Base-by-base conservation (phyloP, 2,888 invertebrate species). In the Strigamia transsilvanica region DNA sequence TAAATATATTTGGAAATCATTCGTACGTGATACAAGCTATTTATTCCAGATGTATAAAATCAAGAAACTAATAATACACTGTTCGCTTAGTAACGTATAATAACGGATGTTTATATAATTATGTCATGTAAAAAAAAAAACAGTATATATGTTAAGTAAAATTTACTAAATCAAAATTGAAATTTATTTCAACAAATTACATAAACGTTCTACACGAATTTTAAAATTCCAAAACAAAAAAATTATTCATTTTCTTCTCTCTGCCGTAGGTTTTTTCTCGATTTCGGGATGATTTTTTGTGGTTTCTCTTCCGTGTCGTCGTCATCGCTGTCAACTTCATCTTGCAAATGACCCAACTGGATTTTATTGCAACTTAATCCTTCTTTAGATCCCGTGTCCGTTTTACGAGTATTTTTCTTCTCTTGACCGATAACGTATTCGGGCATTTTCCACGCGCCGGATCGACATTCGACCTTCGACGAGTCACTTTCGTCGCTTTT, bases 361-460 rank as follows among this genome's bases (percentile, higher is more conserved):
- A 34, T 34, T 79, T 27, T 21, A 79, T 38, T 9, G 15, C 18
- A 79, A 6, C 12, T 15, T 13, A 27, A 38, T 32, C 13, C n/a
- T 15, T 2, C 38, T 12, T 15, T 21, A 32, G n/a, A 21, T 13
- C n/a, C 23, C 10, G 18, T 46, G 18, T 27, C n/a, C 38, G 10
- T 34, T 13, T 5, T 73, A 18, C 73, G 32, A 12, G n/a, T 32
- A 34, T 7, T 80, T 46, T 80, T 80, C 51, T 88, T 80, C 23
- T 88, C 91, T 84, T 91, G 90, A 0, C 95, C 95, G 82, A 95
- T 91, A 18, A 94, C 91, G 90, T 94, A 94, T 86, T 95, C 94
- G 0, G 95, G 94, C 93, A 94, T 93, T 0, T 94, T 88, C 77
- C 94, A 87, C 88, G 93, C 94, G 82, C 91, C 92, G 83, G 90